phyloP scores from a whole-genome alignment of 2,113 vertebrate species.

The Trogon melanurus region DNA sequence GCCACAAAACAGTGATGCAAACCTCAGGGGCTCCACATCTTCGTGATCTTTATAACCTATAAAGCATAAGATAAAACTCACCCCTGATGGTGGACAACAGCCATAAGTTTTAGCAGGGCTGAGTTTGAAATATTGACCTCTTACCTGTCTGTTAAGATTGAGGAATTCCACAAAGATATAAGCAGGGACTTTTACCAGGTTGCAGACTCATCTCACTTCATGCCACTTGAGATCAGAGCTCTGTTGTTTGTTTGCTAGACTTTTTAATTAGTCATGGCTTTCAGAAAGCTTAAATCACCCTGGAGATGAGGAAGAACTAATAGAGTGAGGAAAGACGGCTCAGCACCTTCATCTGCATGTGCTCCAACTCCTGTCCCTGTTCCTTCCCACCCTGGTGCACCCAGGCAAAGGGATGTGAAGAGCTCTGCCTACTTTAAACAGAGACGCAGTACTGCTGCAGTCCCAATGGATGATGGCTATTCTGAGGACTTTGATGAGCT shows the following conservation, averaged over 20 bases:
- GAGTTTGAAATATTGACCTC: neutral
- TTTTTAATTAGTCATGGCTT: neutral
- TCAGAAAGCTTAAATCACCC: neutral
- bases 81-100: neutral
- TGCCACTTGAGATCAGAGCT: neutral
- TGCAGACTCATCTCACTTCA: neutral
- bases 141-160: neutral
- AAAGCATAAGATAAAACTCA: neutral
- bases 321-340: neutral
- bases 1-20: neutral
- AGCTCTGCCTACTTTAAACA: neutral
- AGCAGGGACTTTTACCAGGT: neutral
- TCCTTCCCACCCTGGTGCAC: neutral
- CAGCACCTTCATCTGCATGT: neutral
- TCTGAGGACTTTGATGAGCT: neutral
- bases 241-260: neutral
- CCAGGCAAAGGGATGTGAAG: fast-evolving
- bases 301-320: neutral
- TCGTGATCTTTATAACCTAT: neutral
- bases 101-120: neutral
- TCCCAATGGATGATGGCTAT: neutral
- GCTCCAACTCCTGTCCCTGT: neutral
- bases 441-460: neutral
- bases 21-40: neutral
- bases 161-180: neutral